Evolutionary conservation across 2,113 vertebrate species (phyloP).

Genomic region (Brachionichthys hirsutus): DNA sequence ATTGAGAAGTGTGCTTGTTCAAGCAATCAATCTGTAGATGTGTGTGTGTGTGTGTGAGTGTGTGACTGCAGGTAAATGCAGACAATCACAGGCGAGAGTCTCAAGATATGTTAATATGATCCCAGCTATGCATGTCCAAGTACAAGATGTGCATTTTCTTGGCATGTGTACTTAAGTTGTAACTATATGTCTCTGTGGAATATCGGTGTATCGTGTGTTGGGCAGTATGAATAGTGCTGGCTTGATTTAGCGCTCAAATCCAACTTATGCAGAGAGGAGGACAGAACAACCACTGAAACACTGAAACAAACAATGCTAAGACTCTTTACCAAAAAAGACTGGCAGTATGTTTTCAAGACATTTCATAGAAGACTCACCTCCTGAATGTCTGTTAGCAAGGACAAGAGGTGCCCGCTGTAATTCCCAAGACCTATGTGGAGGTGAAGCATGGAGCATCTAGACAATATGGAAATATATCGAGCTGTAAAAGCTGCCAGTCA

Average conservation of each 20-base stretch:
- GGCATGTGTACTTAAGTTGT: not conserved
- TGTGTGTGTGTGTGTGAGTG: conserved; percentile 5
- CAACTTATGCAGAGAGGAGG: not conserved
- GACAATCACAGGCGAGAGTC: conserved; percentile 1
- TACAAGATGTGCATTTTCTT: not conserved
- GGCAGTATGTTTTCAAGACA: too few species aligned
- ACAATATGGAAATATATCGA: conserved; percentile 36
- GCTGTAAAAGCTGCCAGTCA: conserved; percentile 38
- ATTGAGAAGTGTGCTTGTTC: conserved; percentile 41
- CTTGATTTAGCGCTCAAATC: conserved; percentile 5
- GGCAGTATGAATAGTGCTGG: conserved; percentile 2
- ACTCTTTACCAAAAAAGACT: too few species aligned
- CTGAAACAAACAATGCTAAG: too few species aligned
- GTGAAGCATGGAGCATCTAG: conserved; percentile 14
- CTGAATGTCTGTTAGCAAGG: conserved; percentile 31
- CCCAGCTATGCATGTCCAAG: conserved; percentile 1
- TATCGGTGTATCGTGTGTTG: conserved; percentile 21
- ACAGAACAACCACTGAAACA: not conserved
- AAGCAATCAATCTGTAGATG: conserved; percentile 25
- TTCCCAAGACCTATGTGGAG: conserved; percentile 14
- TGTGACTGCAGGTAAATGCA: not conserved
- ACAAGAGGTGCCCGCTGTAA: conserved; percentile 5
- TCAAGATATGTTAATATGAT: conserved; percentile 18
- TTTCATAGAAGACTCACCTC: not conserved
- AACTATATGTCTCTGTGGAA: conserved; percentile 17